These are phyloP conservation scores for Hydropotes inermis DNA, from an alignment of 2,113 vertebrate genomes.

Conservation along the genomic window DNA sequence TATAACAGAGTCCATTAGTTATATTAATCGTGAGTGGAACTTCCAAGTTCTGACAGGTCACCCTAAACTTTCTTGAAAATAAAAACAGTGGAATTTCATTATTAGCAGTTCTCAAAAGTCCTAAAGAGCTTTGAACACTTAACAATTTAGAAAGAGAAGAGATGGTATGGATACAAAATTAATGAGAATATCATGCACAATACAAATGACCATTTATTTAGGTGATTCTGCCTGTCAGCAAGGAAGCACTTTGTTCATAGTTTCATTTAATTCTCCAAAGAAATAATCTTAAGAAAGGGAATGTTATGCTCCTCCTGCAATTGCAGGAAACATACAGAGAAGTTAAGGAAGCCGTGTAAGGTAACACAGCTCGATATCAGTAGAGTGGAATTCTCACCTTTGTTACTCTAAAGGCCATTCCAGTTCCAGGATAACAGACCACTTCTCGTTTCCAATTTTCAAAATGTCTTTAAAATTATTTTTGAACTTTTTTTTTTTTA, in stretches of 20 bases:
- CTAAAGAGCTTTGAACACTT: background rate
- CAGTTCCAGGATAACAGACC: too few relatives aligned
- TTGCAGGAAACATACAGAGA: background rate
- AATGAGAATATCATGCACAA: background rate
- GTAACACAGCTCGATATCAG: background rate
- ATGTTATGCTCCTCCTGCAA: background rate
- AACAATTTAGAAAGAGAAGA: background rate
- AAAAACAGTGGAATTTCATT: background rate
- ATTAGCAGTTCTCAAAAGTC: background rate
- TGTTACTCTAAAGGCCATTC: background rate
- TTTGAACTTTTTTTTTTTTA: background rate
- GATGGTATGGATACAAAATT: background rate
- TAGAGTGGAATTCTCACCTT: background rate
- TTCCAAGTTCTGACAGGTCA: background rate
- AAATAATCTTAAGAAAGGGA: background rate
- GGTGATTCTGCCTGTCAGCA: rapidly evolving
- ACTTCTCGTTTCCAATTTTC: background rate
- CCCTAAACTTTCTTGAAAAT: background rate
- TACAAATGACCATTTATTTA: too few relatives aligned
- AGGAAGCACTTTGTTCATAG: background rate
- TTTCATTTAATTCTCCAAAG: background rate
- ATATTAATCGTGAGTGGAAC: background rate
- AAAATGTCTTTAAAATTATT: background rate
- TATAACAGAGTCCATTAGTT: background rate
- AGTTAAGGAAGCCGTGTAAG: background rate